Evolutionary conservation across 35 echinoderm and acorn worm genomes (phyloP).

Genomic region (Lytechinus variegatus): DNA sequence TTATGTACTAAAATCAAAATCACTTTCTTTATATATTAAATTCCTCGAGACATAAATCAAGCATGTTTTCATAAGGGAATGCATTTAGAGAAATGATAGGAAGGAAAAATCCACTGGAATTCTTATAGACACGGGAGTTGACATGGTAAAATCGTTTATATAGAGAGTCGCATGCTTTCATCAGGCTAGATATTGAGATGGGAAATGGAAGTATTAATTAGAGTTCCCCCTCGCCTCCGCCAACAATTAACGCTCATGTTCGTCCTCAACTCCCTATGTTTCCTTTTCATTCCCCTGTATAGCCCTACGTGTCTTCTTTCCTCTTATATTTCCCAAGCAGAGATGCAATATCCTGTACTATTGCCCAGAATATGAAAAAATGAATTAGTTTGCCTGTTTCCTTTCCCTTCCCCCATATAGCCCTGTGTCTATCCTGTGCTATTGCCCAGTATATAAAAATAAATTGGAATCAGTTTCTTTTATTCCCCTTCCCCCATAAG

Average conservation of each 20-base stretch:
- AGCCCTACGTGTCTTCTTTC: background rate
- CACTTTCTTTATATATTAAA: no score
- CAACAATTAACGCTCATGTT: background rate
- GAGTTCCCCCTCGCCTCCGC: slow-evolving; percentile 23
- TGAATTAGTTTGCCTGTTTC: no score
- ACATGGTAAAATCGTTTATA: background rate
- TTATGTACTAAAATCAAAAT: no score
- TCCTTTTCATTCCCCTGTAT: background rate
- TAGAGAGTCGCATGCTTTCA: background rate
- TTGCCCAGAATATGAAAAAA: no score
- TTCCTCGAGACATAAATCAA: background rate
- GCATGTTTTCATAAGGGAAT: background rate
- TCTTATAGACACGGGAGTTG: background rate
- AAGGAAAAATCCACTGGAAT: background rate
- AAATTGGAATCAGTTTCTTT: no score
- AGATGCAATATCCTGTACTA: background rate
- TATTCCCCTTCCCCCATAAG: no score
- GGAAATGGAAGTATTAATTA: slow-evolving; percentile 20
- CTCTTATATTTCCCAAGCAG: background rate
- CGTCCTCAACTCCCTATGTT: background rate
- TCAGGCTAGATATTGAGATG: background rate
- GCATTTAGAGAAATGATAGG: background rate
- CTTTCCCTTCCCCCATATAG: no score
- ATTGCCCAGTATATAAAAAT: no score
- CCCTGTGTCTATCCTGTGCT: no score